Conservation (phyloP, 2,113 vertebrate species). For the Channa argus region DNA sequence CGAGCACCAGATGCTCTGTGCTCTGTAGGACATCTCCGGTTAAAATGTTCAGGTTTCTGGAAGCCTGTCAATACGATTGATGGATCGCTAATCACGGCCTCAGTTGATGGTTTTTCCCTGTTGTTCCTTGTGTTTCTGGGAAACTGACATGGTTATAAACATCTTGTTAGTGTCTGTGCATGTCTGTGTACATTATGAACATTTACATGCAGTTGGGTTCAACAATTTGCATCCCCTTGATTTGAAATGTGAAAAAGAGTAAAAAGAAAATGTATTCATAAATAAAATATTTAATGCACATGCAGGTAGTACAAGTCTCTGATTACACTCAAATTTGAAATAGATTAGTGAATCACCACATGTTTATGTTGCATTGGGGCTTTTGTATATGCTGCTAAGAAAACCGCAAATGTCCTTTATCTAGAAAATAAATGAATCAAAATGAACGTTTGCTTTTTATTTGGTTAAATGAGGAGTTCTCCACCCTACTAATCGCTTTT, state of each 20-base stretch:
- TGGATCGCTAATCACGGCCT: slow-evolving; percentile 30
- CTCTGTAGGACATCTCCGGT: slow-evolving; percentile 44
- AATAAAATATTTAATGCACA: too few relatives aligned
- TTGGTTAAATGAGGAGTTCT: not conserved
- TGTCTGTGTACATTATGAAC: not conserved
- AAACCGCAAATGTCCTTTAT: too few relatives aligned
- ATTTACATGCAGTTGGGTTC: not conserved
- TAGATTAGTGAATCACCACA: too few relatives aligned
- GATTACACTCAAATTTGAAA: too few relatives aligned
- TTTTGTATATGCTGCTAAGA: too few relatives aligned
- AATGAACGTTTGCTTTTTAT: not conserved
- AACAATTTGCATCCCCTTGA: not conserved
- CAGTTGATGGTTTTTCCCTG: slow-evolving; percentile 23
- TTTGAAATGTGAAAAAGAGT: too few relatives aligned
- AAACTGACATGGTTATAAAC: not conserved
- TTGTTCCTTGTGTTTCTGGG: slow-evolving; percentile 17
- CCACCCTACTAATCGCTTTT: not conserved
- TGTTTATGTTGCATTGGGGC: too few relatives aligned
- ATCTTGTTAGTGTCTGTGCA: not conserved
- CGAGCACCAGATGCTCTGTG: not conserved
- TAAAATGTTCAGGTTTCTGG: slow-evolving; percentile 35
- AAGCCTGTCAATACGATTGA: slow-evolving; percentile 62
- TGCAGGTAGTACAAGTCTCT: too few relatives aligned
- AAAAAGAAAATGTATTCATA: too few relatives aligned
- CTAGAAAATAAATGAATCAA: not conserved